A percentile compares a stretch with the other conserved stretches of the same genome.
These are phyloP conservation scores for Platynereis dumerilii DNA, from an alignment of 2,888 invertebrate species.

Conservation along the genomic window DNA sequence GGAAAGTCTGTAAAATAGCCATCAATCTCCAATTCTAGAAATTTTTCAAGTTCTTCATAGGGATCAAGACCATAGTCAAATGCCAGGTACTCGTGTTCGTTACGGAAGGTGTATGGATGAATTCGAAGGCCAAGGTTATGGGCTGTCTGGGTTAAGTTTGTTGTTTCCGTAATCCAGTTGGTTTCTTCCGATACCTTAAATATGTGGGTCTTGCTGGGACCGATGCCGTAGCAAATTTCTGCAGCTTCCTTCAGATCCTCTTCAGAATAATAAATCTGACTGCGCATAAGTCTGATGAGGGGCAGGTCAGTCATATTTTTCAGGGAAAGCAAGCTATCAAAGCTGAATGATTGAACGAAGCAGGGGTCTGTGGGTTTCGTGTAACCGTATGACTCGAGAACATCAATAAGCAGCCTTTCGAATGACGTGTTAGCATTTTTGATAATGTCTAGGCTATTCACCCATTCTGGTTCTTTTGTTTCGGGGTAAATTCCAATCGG, in stretches of 20 bases:
- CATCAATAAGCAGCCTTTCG: slow-evolving; percentile 35
- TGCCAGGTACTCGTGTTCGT: slow-evolving; percentile 34
- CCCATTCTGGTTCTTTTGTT: slow-evolving; percentile 34
- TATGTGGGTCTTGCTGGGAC: slow-evolving; percentile 23
- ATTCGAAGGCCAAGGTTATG: slow-evolving; percentile 20
- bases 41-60: slow-evolving; percentile 30
- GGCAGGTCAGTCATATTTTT: slow-evolving; percentile 25
- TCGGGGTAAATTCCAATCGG: slow-evolving; percentile 37
- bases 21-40: slow-evolving; percentile 36
- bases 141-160: slow-evolving; percentile 29
- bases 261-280: slow-evolving; percentile 1
- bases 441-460: slow-evolving; percentile 31
- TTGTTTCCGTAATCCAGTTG: slow-evolving; percentile 10
- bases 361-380: slow-evolving; percentile 22
- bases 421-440: slow-evolving; percentile 27
- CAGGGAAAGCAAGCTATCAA: slow-evolving; percentile 25
- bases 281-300: slow-evolving; percentile 16
- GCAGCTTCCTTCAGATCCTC: slow-evolving; percentile 21
- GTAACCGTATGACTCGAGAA: slow-evolving; percentile 25
- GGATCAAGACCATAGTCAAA: slow-evolving; percentile 38
- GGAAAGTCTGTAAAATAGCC: slow-evolving; percentile 45
- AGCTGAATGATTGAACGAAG: slow-evolving; percentile 36
- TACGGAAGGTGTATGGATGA: slow-evolving; percentile 36
- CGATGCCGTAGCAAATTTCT: slow-evolving; percentile 32
- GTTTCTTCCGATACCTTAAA: slow-evolving; percentile 11